Conservation (phyloP, 2,113 vertebrate genomes). For the Empidonax traillii region DNA sequence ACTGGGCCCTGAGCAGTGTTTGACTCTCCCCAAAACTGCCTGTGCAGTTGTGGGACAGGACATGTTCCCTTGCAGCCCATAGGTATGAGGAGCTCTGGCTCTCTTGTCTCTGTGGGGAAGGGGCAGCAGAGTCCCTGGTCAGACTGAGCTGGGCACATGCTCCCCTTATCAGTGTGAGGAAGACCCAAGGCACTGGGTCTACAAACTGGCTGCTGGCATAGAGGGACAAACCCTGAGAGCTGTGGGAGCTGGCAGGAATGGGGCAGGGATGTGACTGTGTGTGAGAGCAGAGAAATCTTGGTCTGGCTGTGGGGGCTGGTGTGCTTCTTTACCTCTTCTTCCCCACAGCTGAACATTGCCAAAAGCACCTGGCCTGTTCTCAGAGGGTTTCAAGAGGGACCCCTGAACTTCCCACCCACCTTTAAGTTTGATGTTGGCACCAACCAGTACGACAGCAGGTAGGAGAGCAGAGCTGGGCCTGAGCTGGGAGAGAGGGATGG, state of each 20-base stretch:
- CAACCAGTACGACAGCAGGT: conserved; percentile 97
- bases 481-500: neutral
- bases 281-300: neutral
- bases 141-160: neutral
- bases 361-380: conserved; percentile 90
- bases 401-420: conserved; percentile 91
- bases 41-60: neutral
- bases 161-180: neutral
- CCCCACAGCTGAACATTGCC: conserved; percentile 90
- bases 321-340: neutral
- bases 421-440: conserved; percentile 99
- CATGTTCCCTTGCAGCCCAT: accelerated
- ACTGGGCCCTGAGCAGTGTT: accelerated
- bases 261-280: neutral
- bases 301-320: neutral
- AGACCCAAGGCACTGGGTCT: neutral
- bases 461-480: neutral
- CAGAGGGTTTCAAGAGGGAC: conserved; percentile 91
- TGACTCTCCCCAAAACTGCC: neutral
- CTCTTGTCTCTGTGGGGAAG: neutral
- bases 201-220: neutral
- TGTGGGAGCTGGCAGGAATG: neutral
- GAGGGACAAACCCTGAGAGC: neutral
- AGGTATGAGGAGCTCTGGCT: neutral
- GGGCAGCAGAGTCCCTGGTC: neutral